phyloP scores from a whole-genome alignment of 2,113 vertebrate genomes.

The Sus scrofa region DNA sequence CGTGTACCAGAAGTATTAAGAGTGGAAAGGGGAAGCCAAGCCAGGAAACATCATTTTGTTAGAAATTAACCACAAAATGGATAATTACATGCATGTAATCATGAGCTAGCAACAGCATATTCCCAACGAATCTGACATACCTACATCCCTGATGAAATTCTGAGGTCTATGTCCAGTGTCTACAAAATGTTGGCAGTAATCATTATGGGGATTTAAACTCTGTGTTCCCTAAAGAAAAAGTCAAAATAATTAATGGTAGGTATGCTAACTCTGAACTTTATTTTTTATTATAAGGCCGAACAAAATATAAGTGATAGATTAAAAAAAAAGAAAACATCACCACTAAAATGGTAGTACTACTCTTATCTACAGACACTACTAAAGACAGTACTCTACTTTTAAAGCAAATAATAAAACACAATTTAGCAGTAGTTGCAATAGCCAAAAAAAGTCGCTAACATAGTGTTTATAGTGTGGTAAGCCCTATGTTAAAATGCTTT shows the following conservation, averaged over 20 bases:
- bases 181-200: slow-evolving; percentile 99
- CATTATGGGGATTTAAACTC: slow-evolving; percentile 98
- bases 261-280: neutral
- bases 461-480: neutral
- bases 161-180: slow-evolving; percentile 98
- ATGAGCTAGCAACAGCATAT: neutral
- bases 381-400: neutral
- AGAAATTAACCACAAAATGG: slow-evolving; percentile 21
- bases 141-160: slow-evolving; percentile 99
- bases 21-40: neutral
- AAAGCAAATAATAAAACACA: slow-evolving; percentile 6
- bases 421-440: neutral
- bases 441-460: neutral
- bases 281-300: neutral
- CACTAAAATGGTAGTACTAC: neutral
- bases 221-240: slow-evolving; percentile 94
- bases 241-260: slow-evolving; percentile 53
- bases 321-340: slow-evolving; percentile 26
- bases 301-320: neutral
- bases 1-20: neutral
- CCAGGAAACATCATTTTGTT: neutral
- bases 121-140: slow-evolving; percentile 87
- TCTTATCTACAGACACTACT: neutral
- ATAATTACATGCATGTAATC: neutral
- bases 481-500: neutral